Base-by-base conservation (phyloP, 1,140 invertebrate genomes). In the Polypedilum vanderplanki region DNA sequence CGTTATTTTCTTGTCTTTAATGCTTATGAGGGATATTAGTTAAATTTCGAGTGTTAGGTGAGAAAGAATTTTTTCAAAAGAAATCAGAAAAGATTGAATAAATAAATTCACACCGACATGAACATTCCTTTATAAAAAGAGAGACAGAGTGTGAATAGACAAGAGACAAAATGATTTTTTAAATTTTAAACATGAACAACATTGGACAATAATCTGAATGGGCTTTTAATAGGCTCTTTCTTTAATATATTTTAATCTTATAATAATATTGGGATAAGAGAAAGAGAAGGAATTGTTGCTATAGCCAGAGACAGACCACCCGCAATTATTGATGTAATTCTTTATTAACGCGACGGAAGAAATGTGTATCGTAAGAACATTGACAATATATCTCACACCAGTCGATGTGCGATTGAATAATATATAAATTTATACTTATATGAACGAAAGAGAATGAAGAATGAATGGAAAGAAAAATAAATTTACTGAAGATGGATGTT, bases 171-270 rank as follows among this genome's bases (percentile, higher is more conserved):
- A 57, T 57, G 46, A 57, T 15, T 15, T 57, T 57, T 57, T 46
- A n/a, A 33, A 4, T 57, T 4, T 57, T 4, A 3, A 33, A 57
- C 46, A 57, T 57, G 46, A 15, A 12, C 17, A 22, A n/a, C n/a
- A n/a, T n/a, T n/a, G n/a, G n/a, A n/a, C n/a, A n/a, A n/a, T 70
- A 70, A 70, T 70, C 65, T 70, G 17, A 70, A 70, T 70, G 65
- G 65, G 17, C 17, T 20, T 70, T 70, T 70, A 70, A 70, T 70
- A 70, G 65, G 65, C 65, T 70, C 65, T 70, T 70, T 67, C 64
- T 12, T 67, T 67, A 17, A 17, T n/a, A 8, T n/a, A 18, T 67
- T 70, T 22, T 70, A 20, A 20, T 70, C 65, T 70, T 70, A 2
- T 7, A 3, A 57, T 46, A 46, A 46, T 46, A 46, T 46, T 46